Evolutionary conservation across 2,113 vertebrate genomes (phyloP), one percentile per base, ranked within the genome.

Genomic region (Platycercus adscitus): DNA sequence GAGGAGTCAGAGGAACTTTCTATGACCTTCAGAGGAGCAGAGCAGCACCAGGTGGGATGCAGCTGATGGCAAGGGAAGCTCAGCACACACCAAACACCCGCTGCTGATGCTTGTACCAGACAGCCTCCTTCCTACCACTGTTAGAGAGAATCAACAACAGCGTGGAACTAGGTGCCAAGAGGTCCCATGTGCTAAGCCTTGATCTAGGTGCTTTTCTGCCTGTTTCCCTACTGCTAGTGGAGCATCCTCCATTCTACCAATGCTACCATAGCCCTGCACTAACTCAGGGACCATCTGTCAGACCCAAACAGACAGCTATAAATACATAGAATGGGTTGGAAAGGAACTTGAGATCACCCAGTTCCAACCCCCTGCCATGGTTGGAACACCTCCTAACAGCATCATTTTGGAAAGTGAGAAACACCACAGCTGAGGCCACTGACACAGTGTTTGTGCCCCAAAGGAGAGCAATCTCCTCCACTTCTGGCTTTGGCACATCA

Each of bases 91-190:
- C 13, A 19, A 76, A 31, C 31, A 39, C n/a, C 52, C 39, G 11
- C 3, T 2, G 1, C 5, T 0, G 0, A 4, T 29, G 14, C 26
- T 6, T 24, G 35, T 15, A 43, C 12, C 49, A 69, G 7, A 7
- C 39, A 58, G 8, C 1, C 13, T 68, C 39, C 26, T 29, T 33
- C 55, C 63, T 18, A 9, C 16, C 58, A 21, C 7, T 6, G 24
- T 5, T 5, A 72, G 41, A 55, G 29, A 23, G 58, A 3, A 68
- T 4, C 43, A 80, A 2, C 31, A 25, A 52, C 21, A n/a, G 28
- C 7, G 0, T 37, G 41, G 64, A 72, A 17, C 28, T 9, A 33
- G 28, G 24, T 5, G 25, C 33, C 76, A 77, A 28, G 76, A 86
- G 58, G 58, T 26, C 25, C 58, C 49, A 41, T 0, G 3, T 35